Evolutionary conservation across 2,113 vertebrate species (phyloP).

Genomic region (Emberiza fucata): DNA sequence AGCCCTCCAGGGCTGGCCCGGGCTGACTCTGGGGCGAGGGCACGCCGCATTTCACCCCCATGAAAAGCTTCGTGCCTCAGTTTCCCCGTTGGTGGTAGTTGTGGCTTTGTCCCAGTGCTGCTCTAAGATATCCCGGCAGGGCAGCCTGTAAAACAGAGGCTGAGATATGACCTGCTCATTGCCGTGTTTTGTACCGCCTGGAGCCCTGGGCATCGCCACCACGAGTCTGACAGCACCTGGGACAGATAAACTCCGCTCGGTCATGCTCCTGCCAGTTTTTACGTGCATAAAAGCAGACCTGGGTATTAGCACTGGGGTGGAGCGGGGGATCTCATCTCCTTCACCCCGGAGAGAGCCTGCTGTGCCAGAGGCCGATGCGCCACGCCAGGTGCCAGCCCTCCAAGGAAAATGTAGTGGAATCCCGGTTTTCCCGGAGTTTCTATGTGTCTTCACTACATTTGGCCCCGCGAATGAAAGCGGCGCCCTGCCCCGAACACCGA

Average conservation of each 20-base stretch:
- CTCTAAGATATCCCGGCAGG: not conserved
- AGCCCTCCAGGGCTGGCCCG: not conserved
- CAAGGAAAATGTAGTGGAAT: not conserved
- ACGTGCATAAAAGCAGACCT: not conserved
- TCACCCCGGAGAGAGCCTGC: too few relatives aligned
- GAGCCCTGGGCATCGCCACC: not conserved
- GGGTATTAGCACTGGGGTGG: too few relatives aligned
- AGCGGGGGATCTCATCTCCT: not conserved
- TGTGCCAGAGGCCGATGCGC: too few relatives aligned
- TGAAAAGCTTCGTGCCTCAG: not conserved
- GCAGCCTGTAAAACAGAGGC: not conserved
- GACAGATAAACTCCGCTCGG: not conserved
- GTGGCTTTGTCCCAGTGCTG: not conserved
- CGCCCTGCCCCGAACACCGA: not conserved
- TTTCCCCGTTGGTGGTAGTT: not conserved
- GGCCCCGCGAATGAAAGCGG: not conserved
- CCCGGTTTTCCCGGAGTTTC: not conserved
- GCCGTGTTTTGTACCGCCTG: accelerated
- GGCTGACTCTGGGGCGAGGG: not conserved
- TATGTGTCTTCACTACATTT: too few relatives aligned
- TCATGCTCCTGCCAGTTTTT: not conserved
- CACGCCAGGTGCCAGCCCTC: not conserved
- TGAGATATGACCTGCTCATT: not conserved
- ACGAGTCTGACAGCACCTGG: not conserved
- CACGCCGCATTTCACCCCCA: not conserved